Evolutionary conservation across 2,888 invertebrate species (phyloP), one percentile per base, ranked within the genome.

Genomic region (Capitulum mitella): DNA sequence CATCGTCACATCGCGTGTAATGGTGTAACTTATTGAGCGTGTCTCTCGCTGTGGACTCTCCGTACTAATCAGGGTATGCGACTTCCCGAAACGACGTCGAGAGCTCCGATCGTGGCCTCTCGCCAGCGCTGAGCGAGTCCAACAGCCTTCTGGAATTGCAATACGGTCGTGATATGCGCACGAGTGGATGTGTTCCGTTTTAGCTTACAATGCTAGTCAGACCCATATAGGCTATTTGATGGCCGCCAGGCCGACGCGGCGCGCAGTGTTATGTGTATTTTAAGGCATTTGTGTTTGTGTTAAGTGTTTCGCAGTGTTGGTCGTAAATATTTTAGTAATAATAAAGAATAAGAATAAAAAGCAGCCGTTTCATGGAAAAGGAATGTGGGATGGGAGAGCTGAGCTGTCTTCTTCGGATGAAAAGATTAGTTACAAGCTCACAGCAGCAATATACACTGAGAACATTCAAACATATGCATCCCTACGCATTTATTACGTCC

Each of bases 201-300:
- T 70, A 70, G 70, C 70, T 70, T 70, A 70, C 70, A 22, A 70
- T 70, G 70, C 70, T 70, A 70, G 70, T 70, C 70, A 70, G 37
- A 32, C 22, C 37, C 19, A 32, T 37, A 37, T 37, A 70, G 32
- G 32, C 34, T 37, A 70, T 54, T 54, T 6, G 54, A 3, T 5
- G 22, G 6, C 6, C 43, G 43, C 43, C 43, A 43, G 6, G 6
- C 43, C 6, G 5, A 43, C 43, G 43, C 6, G 43, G 12, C 43
- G 43, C 43, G n/a, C n/a, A n/a, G n/a, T n/a, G n/a, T n/a, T n/a
- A n/a, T n/a, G 54, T n/a, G 54, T n/a, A n/a, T 22, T 26, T n/a
- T 22, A 54, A 6, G 46, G 46, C 51, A 51, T 19, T 14, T 51
- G 51, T 22, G 14, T 51, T 54, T n/a, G 19, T 61, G 61, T 61